Evolutionary conservation across 2,113 vertebrate species (phyloP).

Genomic region (Microcebus tavaratra): DNA sequence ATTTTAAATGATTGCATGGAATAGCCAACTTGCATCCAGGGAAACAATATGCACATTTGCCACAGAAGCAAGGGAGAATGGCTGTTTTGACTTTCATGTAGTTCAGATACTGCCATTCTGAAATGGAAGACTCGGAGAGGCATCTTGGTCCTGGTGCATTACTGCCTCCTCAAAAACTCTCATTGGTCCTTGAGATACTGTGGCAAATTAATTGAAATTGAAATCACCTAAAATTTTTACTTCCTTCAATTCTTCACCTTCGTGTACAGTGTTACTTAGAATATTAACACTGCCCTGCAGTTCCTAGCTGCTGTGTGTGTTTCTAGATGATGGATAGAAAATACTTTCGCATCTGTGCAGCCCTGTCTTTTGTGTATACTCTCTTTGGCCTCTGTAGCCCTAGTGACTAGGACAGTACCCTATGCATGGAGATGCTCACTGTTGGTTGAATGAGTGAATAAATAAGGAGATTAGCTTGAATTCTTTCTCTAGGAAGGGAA

Average conservation of each 20-base stretch:
- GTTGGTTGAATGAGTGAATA: background rate
- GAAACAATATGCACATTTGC: background rate
- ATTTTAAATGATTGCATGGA: background rate
- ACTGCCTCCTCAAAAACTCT: slow-evolving; percentile 13
- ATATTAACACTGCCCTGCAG: slow-evolving; percentile 48
- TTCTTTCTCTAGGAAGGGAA: slow-evolving; percentile 37
- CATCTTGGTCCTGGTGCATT: background rate
- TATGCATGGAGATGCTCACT: background rate
- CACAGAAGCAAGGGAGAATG: background rate
- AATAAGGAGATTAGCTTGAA: background rate
- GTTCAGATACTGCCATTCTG: background rate
- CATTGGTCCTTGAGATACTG: slow-evolving; percentile 7
- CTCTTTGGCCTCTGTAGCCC: background rate
- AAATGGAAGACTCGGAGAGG: background rate
- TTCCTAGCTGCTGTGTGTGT: background rate
- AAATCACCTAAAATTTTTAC: slow-evolving; percentile 54
- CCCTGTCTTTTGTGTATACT: background rate
- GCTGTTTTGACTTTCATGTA: background rate
- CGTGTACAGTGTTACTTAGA: slow-evolving; percentile 56
- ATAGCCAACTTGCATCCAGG: background rate
- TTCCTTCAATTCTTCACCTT: slow-evolving; percentile 61
- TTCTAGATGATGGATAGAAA: slow-evolving; percentile 13
- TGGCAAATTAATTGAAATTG: slow-evolving; percentile 60
- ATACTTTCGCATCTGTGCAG: background rate
- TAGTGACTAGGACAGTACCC: background rate